phyloP scores from a whole-genome alignment of 2,113 vertebrate genomes.

The Ophiodon elongatus region DNA sequence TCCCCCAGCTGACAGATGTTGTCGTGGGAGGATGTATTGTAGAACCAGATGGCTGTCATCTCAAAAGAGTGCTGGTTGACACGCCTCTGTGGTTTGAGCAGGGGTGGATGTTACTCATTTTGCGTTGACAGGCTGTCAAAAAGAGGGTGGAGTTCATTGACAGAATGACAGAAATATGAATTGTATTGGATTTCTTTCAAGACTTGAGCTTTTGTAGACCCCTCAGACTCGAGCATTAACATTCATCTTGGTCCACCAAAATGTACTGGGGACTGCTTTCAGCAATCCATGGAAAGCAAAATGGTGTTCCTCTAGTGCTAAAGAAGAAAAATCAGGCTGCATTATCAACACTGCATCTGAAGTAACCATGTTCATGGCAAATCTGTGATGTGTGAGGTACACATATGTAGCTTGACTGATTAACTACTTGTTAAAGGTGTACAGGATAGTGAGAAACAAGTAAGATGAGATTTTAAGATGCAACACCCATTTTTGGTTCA shows the following conservation, averaged over 20 bases:
- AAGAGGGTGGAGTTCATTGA: conserved; percentile 61
- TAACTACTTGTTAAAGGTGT: neutral
- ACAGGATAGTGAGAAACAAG: neutral
- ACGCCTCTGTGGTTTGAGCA: conserved; percentile 39
- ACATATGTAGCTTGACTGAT: neutral
- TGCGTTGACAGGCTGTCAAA: conserved; percentile 59
- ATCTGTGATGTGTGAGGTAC: neutral
- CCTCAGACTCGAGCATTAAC: neutral
- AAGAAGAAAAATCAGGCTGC: neutral
- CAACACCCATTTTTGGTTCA: neutral
- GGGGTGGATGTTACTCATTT: conserved; percentile 37
- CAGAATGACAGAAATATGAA: conserved; percentile 55
- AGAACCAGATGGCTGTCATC: conserved; percentile 54
- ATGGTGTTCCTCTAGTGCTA: neutral
- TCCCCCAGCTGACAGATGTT: conserved; percentile 29
- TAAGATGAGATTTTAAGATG: neutral
- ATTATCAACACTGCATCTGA: neutral
- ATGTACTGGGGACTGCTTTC: neutral
- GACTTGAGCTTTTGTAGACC: conserved; percentile 26
- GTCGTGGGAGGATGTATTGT: conserved; percentile 61
- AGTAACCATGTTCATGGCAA: neutral
- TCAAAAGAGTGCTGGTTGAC: conserved; percentile 35
- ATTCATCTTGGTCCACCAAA: conserved; percentile 13
- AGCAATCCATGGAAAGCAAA: conserved; percentile 2
- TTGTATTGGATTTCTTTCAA: conserved; percentile 20